A percentile compares a stretch with the other conserved stretches of the same genome.
These are phyloP conservation scores for Ptychadena robeensis DNA, from an alignment of 2,797 vertebrate genomes.

Conservation along the genomic window DNA sequence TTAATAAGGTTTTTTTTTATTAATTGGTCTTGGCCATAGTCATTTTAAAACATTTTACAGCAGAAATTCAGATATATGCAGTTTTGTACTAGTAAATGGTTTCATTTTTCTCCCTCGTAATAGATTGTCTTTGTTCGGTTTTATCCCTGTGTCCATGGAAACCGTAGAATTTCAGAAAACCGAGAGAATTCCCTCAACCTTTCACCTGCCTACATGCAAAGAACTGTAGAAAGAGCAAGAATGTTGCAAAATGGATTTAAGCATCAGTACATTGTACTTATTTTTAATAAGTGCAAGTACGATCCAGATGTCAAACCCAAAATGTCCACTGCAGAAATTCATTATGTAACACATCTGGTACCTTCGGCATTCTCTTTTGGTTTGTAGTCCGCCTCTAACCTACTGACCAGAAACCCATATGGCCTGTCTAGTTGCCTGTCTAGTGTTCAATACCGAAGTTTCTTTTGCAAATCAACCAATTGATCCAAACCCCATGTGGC, in stretches of 20 bases:
- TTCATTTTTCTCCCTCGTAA: background rate
- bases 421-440: too few species aligned
- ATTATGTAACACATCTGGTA: background rate
- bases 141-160: conserved; percentile 42
- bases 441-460: too few species aligned
- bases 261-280: background rate
- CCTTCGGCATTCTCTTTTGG: too few species aligned
- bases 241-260: background rate
- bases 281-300: background rate
- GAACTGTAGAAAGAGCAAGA: background rate
- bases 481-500: too few species aligned
- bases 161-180: conserved; percentile 24
- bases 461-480: too few species aligned
- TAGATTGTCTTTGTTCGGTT: conserved; percentile 18
- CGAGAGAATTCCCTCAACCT: conserved; percentile 38
- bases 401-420: too few species aligned
- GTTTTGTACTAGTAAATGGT: background rate
- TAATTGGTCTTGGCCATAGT: background rate
- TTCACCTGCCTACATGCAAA: conserved; percentile 19
- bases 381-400: too few species aligned
- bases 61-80: background rate
- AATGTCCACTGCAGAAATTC: background rate
- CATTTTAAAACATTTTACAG: background rate
- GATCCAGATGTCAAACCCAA: background rate
- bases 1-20: background rate